Percentiles rank a stretch among this genome's conserved stretches.
These are phyloP conservation scores for Drosophila demipolita DNA, from an alignment of 2,888 invertebrate species.

Conservation along the genomic window DNA sequence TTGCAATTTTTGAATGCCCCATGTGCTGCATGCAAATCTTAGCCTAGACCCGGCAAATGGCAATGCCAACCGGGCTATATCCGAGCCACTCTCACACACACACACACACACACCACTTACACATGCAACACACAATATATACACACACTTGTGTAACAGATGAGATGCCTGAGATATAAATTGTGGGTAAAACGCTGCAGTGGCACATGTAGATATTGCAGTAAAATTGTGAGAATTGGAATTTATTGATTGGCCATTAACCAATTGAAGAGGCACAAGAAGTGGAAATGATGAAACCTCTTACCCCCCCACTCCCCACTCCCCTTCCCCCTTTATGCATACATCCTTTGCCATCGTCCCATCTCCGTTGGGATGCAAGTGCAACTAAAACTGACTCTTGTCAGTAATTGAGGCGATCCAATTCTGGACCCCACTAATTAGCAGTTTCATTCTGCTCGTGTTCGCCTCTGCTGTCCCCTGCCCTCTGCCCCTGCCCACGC, in stretches of 20 bases:
- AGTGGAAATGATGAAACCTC: conserved; percentile 34
- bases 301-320: not conserved
- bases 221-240: conserved; percentile 80
- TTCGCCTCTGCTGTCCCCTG: not conserved
- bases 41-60: conserved; percentile 68
- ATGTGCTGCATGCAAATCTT: conserved; percentile 79
- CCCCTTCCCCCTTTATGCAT: not conserved
- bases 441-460: conserved; percentile 31
- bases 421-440: conserved; percentile 59
- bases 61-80: conserved; percentile 46
- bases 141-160: conserved; percentile 72
- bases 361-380: not conserved
- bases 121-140: conserved; percentile 17
- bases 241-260: conserved; percentile 84
- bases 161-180: conserved; percentile 77
- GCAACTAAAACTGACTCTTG: conserved; percentile 31
- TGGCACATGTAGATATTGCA: conserved; percentile 81
- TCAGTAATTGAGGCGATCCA: conserved; percentile 51
- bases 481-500: not conserved
- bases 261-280: conserved; percentile 65
- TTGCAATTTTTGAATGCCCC: conserved; percentile 69
- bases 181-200: conserved; percentile 74
- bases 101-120: conserved; percentile 8
- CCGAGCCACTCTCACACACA: conserved; percentile 27
- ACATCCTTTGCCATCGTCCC: not conserved